A percentile compares a stretch with the other conserved stretches of the same genome.
phyloP scores from a whole-genome alignment of 2,888 invertebrate species.

The Ischnus inquisitorius region DNA sequence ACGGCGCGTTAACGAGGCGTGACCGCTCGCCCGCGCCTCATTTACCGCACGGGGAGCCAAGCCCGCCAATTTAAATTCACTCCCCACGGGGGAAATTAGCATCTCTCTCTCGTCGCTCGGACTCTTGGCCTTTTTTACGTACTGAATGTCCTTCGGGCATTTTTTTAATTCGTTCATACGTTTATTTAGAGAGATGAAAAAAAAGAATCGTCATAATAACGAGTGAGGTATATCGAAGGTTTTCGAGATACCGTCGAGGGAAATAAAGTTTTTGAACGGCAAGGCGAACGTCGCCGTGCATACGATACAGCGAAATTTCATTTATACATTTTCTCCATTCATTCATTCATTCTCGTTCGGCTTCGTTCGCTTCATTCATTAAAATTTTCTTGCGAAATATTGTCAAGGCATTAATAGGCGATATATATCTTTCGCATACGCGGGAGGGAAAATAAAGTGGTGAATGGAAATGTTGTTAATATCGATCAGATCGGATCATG shows the following conservation, averaged over 20 bases:
- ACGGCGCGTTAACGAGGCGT: slow-evolving; percentile 73
- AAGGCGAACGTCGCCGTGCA: background rate
- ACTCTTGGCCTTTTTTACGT: background rate
- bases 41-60: slow-evolving; percentile 67
- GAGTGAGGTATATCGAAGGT: background rate
- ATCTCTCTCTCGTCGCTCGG: slow-evolving; percentile 50
- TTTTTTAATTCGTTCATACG: slow-evolving; percentile 9
- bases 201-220: slow-evolving; percentile 22
- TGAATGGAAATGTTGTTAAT: slow-evolving; percentile 65
- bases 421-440: slow-evolving; percentile 19
- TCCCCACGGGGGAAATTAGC: slow-evolving; percentile 65
- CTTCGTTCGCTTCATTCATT: slow-evolving; percentile 60
- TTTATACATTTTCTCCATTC: slow-evolving; percentile 61
- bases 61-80: slow-evolving; percentile 68
- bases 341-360: slow-evolving; percentile 61
- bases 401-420: background rate
- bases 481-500: slow-evolving; percentile 66
- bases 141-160: slow-evolving; percentile 10
- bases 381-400: slow-evolving; percentile 50
- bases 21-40: slow-evolving; percentile 70
- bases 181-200: slow-evolving; percentile 1
- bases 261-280: background rate
- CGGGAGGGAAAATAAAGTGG: slow-evolving; percentile 52
- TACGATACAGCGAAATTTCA: slow-evolving; percentile 3
- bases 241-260: background rate